phyloP scores from a whole-genome alignment of 2,797 vertebrate genomes.

The Crypturellus tataupa region DNA sequence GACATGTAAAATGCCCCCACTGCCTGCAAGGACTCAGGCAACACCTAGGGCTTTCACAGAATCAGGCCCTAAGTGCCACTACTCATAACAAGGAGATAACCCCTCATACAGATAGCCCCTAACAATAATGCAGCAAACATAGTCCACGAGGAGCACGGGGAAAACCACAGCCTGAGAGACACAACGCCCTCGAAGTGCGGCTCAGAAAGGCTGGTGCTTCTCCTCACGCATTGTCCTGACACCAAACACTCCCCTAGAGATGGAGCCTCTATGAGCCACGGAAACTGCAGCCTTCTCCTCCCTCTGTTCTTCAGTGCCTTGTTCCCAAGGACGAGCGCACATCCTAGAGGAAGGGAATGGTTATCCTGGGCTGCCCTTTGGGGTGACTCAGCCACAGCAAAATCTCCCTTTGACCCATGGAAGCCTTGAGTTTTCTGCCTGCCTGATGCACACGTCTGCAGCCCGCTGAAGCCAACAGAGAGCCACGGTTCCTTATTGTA shows the following conservation, averaged over 20 bases:
- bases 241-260: conserved; percentile 3
- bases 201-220: background rate
- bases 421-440: background rate
- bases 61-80: background rate
- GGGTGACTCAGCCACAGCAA: background rate
- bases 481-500: background rate
- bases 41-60: background rate
- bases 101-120: background rate
- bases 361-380: background rate
- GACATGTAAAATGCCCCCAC: background rate
- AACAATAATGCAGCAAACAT: background rate
- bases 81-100: background rate
- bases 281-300: background rate
- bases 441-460: background rate
- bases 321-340: background rate
- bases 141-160: background rate
- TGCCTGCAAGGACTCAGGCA: background rate
- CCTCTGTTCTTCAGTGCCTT: no score
- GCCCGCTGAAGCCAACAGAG: background rate
- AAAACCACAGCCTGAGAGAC: background rate
- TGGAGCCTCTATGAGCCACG: background rate
- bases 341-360: background rate
- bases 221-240: background rate
- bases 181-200: background rate
- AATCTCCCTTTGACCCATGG: background rate